Evolutionary conservation across 53 echinoderm and acorn worm genomes (phyloP).

Genomic region (Actinopyga echinites): DNA sequence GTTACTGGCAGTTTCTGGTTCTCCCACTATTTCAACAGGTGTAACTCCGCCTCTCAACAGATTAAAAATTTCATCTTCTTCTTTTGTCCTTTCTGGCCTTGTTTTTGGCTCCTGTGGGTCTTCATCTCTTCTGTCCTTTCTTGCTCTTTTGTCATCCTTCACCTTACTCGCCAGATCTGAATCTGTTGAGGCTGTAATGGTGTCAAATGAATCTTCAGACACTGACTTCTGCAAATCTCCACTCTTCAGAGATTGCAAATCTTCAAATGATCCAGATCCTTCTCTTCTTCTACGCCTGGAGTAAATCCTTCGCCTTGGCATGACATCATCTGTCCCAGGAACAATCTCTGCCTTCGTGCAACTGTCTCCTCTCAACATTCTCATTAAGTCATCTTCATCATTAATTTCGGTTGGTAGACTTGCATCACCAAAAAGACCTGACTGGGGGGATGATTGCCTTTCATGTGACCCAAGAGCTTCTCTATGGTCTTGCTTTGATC

Average conservation of each 20-base stretch:
- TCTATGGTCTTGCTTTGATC: too few species aligned
- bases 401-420: conserved; percentile 30
- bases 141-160: too few species aligned
- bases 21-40: neutral
- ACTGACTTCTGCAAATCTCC: neutral
- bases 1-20: neutral
- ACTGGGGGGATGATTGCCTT: too few species aligned
- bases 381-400: conserved; percentile 83
- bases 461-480: too few species aligned
- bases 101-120: neutral
- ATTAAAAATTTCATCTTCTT: conserved; percentile 60
- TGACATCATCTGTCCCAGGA: conserved; percentile 25
- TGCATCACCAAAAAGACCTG: too few species aligned
- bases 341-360: conserved; percentile 35
- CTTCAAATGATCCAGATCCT: conserved; percentile 28
- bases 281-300: conserved; percentile 1
- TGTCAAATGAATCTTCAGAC: conserved; percentile 24
- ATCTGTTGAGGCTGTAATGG: too few species aligned
- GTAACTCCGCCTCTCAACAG: conserved; percentile 46
- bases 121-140: too few species aligned
- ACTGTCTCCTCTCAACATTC: conserved; percentile 60
- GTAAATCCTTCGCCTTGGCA: conserved; percentile 1
- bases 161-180: too few species aligned
- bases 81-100: conserved; percentile 1
- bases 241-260: neutral